These are phyloP conservation scores for Pterostichus madidus DNA, from an alignment of 2,888 invertebrate genomes.

Conservation along the genomic window DNA sequence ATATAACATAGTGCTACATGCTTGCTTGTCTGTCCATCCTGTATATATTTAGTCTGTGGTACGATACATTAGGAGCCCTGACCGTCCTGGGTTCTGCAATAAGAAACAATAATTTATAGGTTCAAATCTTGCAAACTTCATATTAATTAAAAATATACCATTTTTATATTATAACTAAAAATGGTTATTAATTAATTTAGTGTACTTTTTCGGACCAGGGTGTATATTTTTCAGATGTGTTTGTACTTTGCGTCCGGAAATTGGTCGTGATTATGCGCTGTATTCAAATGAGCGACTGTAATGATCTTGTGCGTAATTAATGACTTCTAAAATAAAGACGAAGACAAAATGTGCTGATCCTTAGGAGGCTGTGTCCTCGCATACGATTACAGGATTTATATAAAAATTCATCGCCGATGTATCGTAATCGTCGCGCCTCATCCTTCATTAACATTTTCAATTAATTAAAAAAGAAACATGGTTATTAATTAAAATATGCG, in stretches of 20 bases:
- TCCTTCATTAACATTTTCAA: constrained; percentile 58
- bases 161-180: too few relatives aligned
- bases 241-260: background rate
- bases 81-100: too few relatives aligned
- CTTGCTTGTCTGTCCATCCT: too few relatives aligned
- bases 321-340: constrained; percentile 66
- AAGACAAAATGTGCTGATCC: constrained; percentile 64
- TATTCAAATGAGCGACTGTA: constrained; percentile 53
- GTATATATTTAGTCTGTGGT: too few relatives aligned
- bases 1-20: too few relatives aligned
- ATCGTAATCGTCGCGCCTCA: constrained; percentile 35
- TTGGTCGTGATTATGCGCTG: constrained; percentile 4
- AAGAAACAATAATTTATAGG: too few relatives aligned
- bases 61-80: too few relatives aligned
- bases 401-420: constrained; percentile 59
- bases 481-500: constrained; percentile 60
- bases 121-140: too few relatives aligned
- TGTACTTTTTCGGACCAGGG: too few relatives aligned
- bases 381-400: constrained; percentile 64
- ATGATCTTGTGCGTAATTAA: constrained; percentile 61
- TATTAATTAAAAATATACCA: too few relatives aligned
- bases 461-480: constrained; percentile 63
- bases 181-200: too few relatives aligned
- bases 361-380: constrained; percentile 57
- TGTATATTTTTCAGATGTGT: background rate